These are phyloP conservation scores for Porites rus DNA, from an alignment of 92 coral and sea anemone species.

Conservation along the genomic window DNA sequence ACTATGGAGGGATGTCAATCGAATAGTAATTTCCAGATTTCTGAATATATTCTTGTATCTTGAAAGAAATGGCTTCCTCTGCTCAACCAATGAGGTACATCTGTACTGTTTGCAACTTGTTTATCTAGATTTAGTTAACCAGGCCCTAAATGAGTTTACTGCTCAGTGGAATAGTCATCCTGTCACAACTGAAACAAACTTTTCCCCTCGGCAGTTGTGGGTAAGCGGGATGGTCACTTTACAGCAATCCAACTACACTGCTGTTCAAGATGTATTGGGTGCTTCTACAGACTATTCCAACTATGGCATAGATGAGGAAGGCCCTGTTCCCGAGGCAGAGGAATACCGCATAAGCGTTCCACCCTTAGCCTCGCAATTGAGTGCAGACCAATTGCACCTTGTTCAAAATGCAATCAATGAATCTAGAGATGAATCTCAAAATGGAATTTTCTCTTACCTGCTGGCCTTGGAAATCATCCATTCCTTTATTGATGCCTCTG, in stretches of 20 bases:
- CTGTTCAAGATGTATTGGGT: conserved; percentile 28
- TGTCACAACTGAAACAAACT: conserved; percentile 58
- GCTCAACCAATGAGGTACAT: conserved; percentile 53
- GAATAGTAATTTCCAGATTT: conserved; percentile 54
- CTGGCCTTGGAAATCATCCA: conserved; percentile 14
- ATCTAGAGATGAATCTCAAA: conserved; percentile 29
- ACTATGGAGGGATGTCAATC: conserved; percentile 73
- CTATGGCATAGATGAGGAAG: conserved; percentile 35
- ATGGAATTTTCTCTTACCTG: conserved; percentile 37
- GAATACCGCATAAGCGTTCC: conserved; percentile 28
- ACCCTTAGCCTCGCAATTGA: conserved; percentile 15
- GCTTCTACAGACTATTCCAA: conserved; percentile 13
- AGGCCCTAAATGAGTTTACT: conserved; percentile 47
- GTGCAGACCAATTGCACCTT: conserved; percentile 33
- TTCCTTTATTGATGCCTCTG: conserved; percentile 8
- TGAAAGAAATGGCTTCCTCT: conserved; percentile 32
- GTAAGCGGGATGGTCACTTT: conserved; percentile 31
- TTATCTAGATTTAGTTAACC: conserved; percentile 51
- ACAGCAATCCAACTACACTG: conserved; percentile 24
- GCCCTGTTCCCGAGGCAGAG: conserved; percentile 33
- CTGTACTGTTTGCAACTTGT: conserved; percentile 56
- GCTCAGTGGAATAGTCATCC: conserved; percentile 72
- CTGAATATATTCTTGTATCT: conserved; percentile 70
- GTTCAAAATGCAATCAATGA: conserved; percentile 23
- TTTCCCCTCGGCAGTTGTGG: conserved; percentile 68